phyloP scores from a whole-genome alignment of 2,888 invertebrate species.

The Synanthedon andrenaeformis region DNA sequence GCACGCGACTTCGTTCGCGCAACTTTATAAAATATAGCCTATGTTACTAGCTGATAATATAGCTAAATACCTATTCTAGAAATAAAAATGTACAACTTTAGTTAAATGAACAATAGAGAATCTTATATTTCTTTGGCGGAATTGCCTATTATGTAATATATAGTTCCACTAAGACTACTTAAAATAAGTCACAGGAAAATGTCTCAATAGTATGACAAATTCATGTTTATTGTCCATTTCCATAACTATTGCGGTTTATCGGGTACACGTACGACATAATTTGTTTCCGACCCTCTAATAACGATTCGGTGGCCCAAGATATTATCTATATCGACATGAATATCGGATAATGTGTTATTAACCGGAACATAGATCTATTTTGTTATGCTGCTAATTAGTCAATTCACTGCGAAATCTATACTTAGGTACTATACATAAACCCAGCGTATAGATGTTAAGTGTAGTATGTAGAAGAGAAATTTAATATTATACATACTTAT shows the following conservation, averaged over 20 bases:
- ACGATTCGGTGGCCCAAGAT: conserved; percentile 27
- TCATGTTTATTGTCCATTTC: conserved; percentile 16
- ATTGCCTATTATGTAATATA: too few species aligned
- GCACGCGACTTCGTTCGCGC: too few species aligned
- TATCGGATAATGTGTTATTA: conserved; percentile 26
- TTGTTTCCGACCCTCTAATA: conserved; percentile 36
- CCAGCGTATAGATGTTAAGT: too few species aligned
- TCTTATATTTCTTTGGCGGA: too few species aligned
- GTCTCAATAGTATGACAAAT: not conserved
- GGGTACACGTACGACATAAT: conserved; percentile 32
- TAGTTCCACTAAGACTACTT: not conserved
- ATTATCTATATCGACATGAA: conserved; percentile 35
- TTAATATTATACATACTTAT: too few species aligned
- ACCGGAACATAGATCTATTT: conserved; percentile 23
- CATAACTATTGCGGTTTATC: conserved; percentile 31
- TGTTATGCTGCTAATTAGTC: conserved; percentile 18
- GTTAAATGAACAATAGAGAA: too few species aligned
- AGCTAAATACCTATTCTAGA: too few species aligned
- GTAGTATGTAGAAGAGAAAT: too few species aligned
- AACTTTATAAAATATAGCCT: too few species aligned
- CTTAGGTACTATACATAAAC: too few species aligned
- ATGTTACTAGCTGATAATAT: too few species aligned
- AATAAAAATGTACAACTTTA: too few species aligned
- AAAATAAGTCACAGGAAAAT: not conserved
- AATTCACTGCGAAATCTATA: not conserved